Base-by-base conservation (phyloP, 2,113 vertebrate species). In the Mesitornis unicolor region DNA sequence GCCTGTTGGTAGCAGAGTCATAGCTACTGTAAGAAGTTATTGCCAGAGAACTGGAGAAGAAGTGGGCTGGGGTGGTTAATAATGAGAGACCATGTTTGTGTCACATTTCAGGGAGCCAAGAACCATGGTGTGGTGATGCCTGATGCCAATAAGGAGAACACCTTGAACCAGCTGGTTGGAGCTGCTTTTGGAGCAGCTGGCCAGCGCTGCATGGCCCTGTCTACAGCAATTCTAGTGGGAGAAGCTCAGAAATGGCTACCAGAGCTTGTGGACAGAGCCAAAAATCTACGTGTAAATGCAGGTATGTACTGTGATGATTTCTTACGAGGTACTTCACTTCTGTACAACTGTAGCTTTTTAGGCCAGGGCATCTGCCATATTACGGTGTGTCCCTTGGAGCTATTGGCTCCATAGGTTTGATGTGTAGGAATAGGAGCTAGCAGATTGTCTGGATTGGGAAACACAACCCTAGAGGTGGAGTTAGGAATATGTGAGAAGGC, bases 81-180 rank as follows among this genome's bases (percentile, higher is more conserved):
- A 77, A 84, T 78, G 35, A 31, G 45, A 74, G 33, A n/a, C 42
- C 28, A 3, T 36, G 11, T 61, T 16, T 68, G 25, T 59, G 38
- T 68, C 87, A 19, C 90, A 61, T 93, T 95, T 87, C 89, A 99
- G 99, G 99, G 99, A 95, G 99, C 99, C 69, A 99, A 99, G 98
- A 99, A 99, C 97, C 99, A 99, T 57, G 99, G 99, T 77, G 99
- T 99, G 80, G 98, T 99, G 96, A 99, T 99, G 99, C 99, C 99
- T 13, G 99, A 99, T 97, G 99, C 99, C 95, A 99, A 99, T 97
- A 99, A 99, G 94, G 99, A 99, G 98, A 99, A 99, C 97, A 99
- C 99, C 7, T 97, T 99, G 94, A 99, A 99, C 97, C 99, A 99
- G 97, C 98, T 99, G 68, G 99, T 99, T 84, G 99, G 99, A 31